Base-by-base conservation (phyloP, 2,888 invertebrate species). In the Microplitis deprimator region DNA sequence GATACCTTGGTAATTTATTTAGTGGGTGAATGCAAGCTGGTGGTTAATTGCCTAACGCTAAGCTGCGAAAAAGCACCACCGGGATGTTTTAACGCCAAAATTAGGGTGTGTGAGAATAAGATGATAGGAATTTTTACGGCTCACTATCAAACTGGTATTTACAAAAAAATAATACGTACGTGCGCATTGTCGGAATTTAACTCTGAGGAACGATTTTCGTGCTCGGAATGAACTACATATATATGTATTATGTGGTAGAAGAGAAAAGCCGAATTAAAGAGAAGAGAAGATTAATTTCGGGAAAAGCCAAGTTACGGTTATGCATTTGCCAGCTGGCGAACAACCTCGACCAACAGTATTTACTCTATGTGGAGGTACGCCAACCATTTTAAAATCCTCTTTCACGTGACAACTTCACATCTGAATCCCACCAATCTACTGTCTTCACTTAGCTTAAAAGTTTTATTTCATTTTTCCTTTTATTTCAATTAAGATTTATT, bases 21-120 rank as follows among this genome's bases (percentile, higher is more conserved):
- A 83, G 79, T 75, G 81, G 79, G 80, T 80, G 82, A 84, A 84
- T 82, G 82, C 50, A 50, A 85, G 82, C 79, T 79, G 80, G 80
- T 77, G 84, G 84, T 89, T 89, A 88, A 89, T 89, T 87, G 87
- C 85, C 80, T 79, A 76, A 76, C 80, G 83, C 82, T 84, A 86
- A 87, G 84, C 86, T 82, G 84, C 82, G 83, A 85, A 83, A 85
- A 87, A 86, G 84, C 83, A 84, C 81, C 80, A 83, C 77, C 81
- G 83, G 82, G 77, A 67, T 16, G 38, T 16, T 71, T 71, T 64
- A 69, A 29, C 50, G 59, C 16, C 29, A 20, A 29, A 40, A 41
- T 64, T 59, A 38, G 71, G 38, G 71, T 62, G 60, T 61, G 60
- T 60, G 71, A 29, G 67, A 67, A 73, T 73, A 67, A 50, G 50